Conservation (phyloP, 1,140 invertebrate species). For the Trissolcus basalis region DNA sequence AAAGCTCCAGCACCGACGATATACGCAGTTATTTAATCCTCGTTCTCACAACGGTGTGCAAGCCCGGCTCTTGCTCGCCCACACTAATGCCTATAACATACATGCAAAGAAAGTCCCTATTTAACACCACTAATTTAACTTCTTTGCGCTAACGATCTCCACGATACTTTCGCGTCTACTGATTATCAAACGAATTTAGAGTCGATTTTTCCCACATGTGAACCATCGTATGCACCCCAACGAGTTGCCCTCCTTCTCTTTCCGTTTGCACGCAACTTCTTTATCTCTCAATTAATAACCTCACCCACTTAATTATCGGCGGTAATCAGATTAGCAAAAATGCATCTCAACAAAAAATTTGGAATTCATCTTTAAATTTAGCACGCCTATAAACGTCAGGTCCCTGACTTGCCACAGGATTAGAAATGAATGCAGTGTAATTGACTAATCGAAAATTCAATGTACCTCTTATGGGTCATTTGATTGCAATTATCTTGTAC, state of each 20-base stretch:
- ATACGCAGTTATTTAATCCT: conserved; percentile 60
- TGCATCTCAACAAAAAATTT: too few relatives aligned
- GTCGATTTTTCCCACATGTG: conserved; percentile 21
- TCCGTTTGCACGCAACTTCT: too few relatives aligned
- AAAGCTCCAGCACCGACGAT: conserved; percentile 57
- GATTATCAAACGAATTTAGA: conserved; percentile 50
- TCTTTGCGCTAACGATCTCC: conserved; percentile 34
- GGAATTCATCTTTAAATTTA: too few relatives aligned
- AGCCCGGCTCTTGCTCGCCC: conserved; percentile 24
- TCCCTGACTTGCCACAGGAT: not conserved
- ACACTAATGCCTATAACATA: conserved; percentile 36
- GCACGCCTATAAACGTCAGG: not conserved
- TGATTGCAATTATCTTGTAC: conserved; percentile 17
- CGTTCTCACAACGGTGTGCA: conserved; percentile 32
- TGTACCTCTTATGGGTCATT: conserved; percentile 16
- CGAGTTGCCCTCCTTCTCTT: too few relatives aligned
- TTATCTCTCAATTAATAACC: too few relatives aligned
- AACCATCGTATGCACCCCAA: too few relatives aligned
- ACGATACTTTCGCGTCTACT: conserved; percentile 29
- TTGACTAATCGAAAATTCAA: conserved; percentile 20
- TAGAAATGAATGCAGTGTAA: conserved; percentile 12
- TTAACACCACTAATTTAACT: conserved; percentile 57
- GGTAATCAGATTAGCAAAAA: too few relatives aligned
- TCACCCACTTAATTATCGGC: too few relatives aligned
- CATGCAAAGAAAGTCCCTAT: conserved; percentile 51